A percentile compares a stretch with the other conserved stretches of the same genome.
Evolutionary conservation across 2,888 invertebrate genomes (phyloP).

Genomic region (Heliconius ethilla): DNA sequence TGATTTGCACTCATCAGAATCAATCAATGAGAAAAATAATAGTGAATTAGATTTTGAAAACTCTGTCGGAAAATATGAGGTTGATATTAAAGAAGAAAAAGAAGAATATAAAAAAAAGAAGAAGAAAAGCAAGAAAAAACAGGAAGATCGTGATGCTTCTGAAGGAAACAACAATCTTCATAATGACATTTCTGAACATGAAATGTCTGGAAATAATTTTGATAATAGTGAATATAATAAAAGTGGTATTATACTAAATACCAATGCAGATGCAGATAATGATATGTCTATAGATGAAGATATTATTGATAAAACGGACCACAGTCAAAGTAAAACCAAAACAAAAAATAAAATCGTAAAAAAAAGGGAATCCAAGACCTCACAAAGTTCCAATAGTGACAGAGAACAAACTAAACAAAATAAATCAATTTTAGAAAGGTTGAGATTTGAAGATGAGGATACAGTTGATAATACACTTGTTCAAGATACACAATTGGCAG

Average conservation of each 20-base stretch:
- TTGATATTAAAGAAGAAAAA: background rate
- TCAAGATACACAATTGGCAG: constrained; percentile 21
- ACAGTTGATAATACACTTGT: constrained; percentile 43
- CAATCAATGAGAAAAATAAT: background rate
- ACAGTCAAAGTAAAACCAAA: background rate
- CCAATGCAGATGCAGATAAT: background rate
- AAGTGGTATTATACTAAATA: constrained; percentile 2
- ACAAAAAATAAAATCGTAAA: background rate
- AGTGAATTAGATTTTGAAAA: constrained; percentile 2
- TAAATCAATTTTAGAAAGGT: constrained; percentile 58
- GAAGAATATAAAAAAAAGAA: constrained; percentile 12
- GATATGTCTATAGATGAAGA: constrained; percentile 5
- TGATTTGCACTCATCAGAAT: constrained; percentile 5
- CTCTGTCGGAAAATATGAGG: background rate
- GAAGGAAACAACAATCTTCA: background rate
- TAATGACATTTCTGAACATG: background rate
- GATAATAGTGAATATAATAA: constrained; percentile 2
- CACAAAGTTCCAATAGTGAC: constrained; percentile 4
- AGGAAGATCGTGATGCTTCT: background rate
- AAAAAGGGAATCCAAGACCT: background rate
- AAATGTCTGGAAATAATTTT: background rate
- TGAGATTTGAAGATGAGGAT: constrained; percentile 64
- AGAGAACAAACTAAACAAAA: constrained; percentile 37
- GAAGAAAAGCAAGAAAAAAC: constrained; percentile 18
- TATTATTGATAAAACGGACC: background rate